Evolutionary conservation across 2,888 invertebrate species (phyloP), one percentile per base, ranked within the genome.

Genomic region (Euspilapteryx auroguttella): DNA sequence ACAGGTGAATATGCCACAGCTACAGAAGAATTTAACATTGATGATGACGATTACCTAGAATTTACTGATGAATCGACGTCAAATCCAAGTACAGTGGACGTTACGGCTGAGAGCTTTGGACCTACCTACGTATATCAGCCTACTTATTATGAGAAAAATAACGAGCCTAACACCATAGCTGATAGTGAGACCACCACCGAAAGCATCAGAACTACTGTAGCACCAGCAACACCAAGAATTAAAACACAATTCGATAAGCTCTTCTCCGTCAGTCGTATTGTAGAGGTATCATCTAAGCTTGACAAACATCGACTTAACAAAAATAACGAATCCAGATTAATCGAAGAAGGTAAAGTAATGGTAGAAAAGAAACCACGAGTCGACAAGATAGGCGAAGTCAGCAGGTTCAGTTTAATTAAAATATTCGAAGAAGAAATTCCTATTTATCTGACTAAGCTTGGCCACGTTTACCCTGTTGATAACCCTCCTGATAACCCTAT

Each of bases 371-470:
- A 79, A 44, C 82, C 84, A 1, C 78, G 77, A 10, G 44, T 82
- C 2, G 81, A 85, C 42, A 82, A 82, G 62, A 79, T 86, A 34
- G 86, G 86, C 24, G 85, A 83, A 54, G 82, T 87, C 0, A 86
- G 82, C 48, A 76, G 86, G 37, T 81, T 80, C 20, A 85, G 83
- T 38, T 69, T 81, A 12, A 85, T 87, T 10, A 85, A 86, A 51
- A 75, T 85, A 28, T 79, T 86, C 3, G 83, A 82, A 55, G 79
- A 79, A 40, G 76, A 77, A 42, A 75, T 78, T 9, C 76, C 77
- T 25, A 71, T 75, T 34, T 77, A 76, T 41, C 42, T 77, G 11
- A 77, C 76, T 6, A 76, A 69, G 43, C 48, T 59, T 13, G 65
- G 75, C 3, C 76, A 68, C 33, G 51, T 71, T 10, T 77, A 77